A percentile compares a stretch with the other conserved stretches of the same genome.
Evolutionary conservation across 2,888 invertebrate species (phyloP).

Genomic region (Hemithea aestivaria): DNA sequence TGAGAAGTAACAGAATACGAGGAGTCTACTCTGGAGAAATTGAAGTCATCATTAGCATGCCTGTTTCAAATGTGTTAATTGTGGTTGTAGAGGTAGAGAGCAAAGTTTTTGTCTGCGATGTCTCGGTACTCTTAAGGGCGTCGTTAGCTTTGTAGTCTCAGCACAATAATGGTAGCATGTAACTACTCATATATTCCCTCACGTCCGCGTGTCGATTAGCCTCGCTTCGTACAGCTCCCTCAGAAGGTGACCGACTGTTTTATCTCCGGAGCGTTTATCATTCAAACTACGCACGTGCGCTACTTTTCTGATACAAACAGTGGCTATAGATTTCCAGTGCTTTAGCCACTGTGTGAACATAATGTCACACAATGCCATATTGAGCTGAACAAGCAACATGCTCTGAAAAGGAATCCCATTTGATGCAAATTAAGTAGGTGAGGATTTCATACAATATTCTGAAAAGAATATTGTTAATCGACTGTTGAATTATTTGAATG

Average conservation of each 20-base stretch:
- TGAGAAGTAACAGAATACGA: too few relatives aligned
- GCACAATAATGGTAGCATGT: constrained; percentile 45
- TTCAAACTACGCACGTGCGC: constrained; percentile 39
- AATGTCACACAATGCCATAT: constrained; percentile 26
- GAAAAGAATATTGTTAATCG: constrained; percentile 1
- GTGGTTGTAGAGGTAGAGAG: constrained; percentile 18
- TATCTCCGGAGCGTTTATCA: constrained; percentile 46
- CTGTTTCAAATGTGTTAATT: constrained; percentile 8
- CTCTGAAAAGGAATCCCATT: constrained; percentile 18
- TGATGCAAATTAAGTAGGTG: constrained; percentile 14
- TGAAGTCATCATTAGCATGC: constrained; percentile 4
- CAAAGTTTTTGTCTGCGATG: constrained; percentile 20
- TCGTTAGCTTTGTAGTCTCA: constrained; percentile 33
- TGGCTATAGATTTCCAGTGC: constrained; percentile 12
- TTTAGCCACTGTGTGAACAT: constrained; percentile 25
- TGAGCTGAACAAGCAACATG: constrained; percentile 12
- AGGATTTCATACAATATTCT: constrained; percentile 2
- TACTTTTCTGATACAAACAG: constrained; percentile 18
- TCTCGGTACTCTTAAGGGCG: constrained; percentile 24
- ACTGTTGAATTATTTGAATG: constrained; percentile 4
- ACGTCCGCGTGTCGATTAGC: constrained; percentile 53
- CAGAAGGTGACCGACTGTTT: constrained; percentile 43
- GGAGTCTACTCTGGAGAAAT: too few relatives aligned
- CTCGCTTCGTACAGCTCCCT: constrained; percentile 40
- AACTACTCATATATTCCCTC: constrained; percentile 32